Percentiles rank a stretch among this genome's conserved stretches.
phyloP scores from a whole-genome alignment of 2,888 invertebrate species.

The Gryllus longicercus region DNA sequence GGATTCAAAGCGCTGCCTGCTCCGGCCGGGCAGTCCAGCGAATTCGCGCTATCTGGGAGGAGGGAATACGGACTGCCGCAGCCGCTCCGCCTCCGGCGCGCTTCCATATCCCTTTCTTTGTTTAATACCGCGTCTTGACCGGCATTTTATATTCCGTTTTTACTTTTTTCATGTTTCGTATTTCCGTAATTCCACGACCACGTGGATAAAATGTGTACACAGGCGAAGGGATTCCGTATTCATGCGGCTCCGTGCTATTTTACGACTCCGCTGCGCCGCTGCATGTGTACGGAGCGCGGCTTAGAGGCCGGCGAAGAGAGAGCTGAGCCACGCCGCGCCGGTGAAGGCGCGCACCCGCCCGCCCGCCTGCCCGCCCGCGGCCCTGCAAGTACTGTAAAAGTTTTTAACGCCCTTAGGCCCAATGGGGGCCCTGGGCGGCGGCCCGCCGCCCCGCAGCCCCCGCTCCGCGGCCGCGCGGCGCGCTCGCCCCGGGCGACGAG shows the following conservation, averaged over 20 bases:
- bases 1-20: not conserved
- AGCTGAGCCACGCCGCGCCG: constrained; percentile 23
- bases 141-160: constrained; percentile 5
- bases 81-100: not conserved
- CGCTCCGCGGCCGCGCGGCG: not conserved
- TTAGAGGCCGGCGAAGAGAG: constrained; percentile 3
- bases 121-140: constrained; percentile 1
- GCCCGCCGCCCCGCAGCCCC: not conserved
- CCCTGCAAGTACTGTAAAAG: constrained; percentile 4
- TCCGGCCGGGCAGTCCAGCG: not conserved
- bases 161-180: not conserved
- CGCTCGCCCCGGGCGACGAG: not conserved
- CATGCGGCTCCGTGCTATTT: not conserved
- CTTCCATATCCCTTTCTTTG: constrained; percentile 7
- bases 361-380: not conserved
- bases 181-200: constrained; percentile 9
- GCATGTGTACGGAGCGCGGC: not conserved
- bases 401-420: constrained; percentile 17
- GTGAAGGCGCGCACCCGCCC: not conserved
- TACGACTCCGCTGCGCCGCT: not conserved
- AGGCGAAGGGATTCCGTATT: constrained; percentile 6
- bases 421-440: not conserved
- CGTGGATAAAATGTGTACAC: constrained; percentile 1
- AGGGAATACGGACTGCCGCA: not conserved
- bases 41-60: not conserved